Evolutionary conservation across 2,113 vertebrate genomes (phyloP), one percentile per base, ranked within the genome.

Genomic region (Ondatra zibethicus): DNA sequence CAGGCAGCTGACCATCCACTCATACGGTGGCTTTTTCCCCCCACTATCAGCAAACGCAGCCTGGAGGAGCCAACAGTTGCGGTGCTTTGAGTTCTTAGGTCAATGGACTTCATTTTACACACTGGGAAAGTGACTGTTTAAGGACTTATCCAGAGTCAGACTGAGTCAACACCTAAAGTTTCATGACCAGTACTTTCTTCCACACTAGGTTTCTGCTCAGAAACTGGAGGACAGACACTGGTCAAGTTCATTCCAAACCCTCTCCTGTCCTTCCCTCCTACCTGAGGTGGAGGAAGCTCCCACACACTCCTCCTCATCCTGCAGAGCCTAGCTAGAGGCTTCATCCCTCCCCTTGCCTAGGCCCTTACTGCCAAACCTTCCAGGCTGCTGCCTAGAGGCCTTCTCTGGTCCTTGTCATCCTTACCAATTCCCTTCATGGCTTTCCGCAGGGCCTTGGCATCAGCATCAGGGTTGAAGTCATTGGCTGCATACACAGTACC

Each of bases 371-470:
- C 27, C 39, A 31, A 55, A 25, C 36, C 50, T 14, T 7, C 13
- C 23, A 4, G 5, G 17, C 14, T 31, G 1, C 29, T 13, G 21
- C 76, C 73, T 5, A 14, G 31, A 45, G 33, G 13, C 12, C 13
- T 23, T 1, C 10, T 25, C 31, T 2, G 13, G 4, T 65, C 72
- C 63, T 0, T 0, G 1, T 5, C 17, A 21, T 0, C 8, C 99
- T 97, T 95, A 99, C 99, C 99, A 33, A 99, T 98, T 31, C 99
- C 99, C 97, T 99, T 99, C 99, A 99, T 99, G 0, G 99, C 99
- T 98, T 99, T 99, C 98, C 99, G 99, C 84, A 99, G 98, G 4
- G 99, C 99, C 97, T 99, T 99, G 0, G 99, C 99, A 0, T 99
- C 99, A 12, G 98, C 98, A 0, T 99, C 99, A 0, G 99, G 99